A percentile compares a stretch with the other conserved stretches of the same genome.
These are phyloP conservation scores for Heliconius hortense DNA, from an alignment of 2,888 invertebrate species.

Conservation along the genomic window DNA sequence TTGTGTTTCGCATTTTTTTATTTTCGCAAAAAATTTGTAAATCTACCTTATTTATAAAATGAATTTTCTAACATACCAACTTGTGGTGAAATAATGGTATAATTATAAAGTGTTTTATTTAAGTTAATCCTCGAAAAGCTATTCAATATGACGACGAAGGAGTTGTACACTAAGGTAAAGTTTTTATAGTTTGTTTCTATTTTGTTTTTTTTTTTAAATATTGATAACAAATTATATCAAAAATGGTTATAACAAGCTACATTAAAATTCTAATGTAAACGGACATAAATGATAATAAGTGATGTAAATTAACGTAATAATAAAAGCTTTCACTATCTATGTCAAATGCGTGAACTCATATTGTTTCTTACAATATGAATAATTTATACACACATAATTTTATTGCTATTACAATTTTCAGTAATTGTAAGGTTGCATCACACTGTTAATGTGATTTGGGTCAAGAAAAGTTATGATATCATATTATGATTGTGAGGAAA, in stretches of 20 bases:
- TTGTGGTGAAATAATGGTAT: conserved; percentile 67
- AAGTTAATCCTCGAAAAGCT: conserved; percentile 36
- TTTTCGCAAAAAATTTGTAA: conserved; percentile 57
- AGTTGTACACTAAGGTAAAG: conserved; percentile 78
- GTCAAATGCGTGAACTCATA: conserved; percentile 52
- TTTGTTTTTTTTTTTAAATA: conserved; percentile 39
- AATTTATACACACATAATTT: conserved; percentile 43
- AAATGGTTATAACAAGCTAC: conserved; percentile 35
- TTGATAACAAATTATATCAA: conserved; percentile 37
- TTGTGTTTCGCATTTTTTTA: conserved; percentile 60
- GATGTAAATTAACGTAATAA: conserved; percentile 39
- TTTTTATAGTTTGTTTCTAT: conserved; percentile 46
- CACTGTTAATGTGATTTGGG: conserved; percentile 23
- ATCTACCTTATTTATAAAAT: conserved; percentile 75
- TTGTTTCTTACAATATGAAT: conserved; percentile 43
- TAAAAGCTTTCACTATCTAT: conserved; percentile 52
- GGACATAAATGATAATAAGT: conserved; percentile 19
- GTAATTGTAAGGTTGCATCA: conserved; percentile 28
- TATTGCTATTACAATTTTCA: conserved; percentile 26
- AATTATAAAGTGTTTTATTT: conserved; percentile 35
- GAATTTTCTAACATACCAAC: conserved; percentile 61
- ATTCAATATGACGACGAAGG: conserved; percentile 78
- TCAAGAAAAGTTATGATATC: conserved; percentile 22
- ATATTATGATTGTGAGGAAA: neutral
- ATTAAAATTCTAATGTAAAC: conserved; percentile 42